These are phyloP conservation scores for Trichonephila inaurata DNA, from an alignment of 1,140 invertebrate genomes.

Conservation along the genomic window DNA sequence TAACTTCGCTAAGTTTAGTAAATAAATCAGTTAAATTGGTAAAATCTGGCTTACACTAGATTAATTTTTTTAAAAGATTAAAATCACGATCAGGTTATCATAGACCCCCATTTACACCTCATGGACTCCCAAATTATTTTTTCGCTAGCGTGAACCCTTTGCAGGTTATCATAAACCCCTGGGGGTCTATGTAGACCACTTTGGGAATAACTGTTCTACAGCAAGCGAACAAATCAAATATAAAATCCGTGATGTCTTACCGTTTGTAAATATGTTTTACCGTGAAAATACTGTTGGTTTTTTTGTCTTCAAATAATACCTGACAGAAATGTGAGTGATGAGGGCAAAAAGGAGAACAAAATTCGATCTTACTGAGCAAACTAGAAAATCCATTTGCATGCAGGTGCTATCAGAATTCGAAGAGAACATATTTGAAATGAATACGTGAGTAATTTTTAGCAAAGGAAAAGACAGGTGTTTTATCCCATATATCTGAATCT, in stretches of 20 bases:
- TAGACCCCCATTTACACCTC: no score
- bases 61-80: no score
- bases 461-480: not conserved
- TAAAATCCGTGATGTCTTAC: not conserved
- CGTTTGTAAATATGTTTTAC: not conserved
- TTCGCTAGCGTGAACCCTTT: no score
- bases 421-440: not conserved
- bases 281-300: not conserved
- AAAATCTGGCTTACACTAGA: no score
- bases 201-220: not conserved
- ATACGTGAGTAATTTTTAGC: not conserved
- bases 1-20: no score
- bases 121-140: no score
- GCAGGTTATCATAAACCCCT: no score
- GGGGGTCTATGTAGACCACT: no score
- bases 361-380: slow-evolving; percentile 29
- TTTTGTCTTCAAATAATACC: not conserved
- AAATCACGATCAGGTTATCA: no score
- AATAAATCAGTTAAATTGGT: no score
- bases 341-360: not conserved
- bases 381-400: slow-evolving; percentile 21
- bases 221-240: not conserved
- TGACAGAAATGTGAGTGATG: not conserved
- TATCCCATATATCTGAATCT: no score
- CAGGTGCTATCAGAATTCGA: slow-evolving; percentile 4